Percentiles rank a stretch among this genome's conserved stretches.
These are phyloP conservation scores for Cheilosia vulpina DNA, from an alignment of 2,888 invertebrate species.

Conservation along the genomic window DNA sequence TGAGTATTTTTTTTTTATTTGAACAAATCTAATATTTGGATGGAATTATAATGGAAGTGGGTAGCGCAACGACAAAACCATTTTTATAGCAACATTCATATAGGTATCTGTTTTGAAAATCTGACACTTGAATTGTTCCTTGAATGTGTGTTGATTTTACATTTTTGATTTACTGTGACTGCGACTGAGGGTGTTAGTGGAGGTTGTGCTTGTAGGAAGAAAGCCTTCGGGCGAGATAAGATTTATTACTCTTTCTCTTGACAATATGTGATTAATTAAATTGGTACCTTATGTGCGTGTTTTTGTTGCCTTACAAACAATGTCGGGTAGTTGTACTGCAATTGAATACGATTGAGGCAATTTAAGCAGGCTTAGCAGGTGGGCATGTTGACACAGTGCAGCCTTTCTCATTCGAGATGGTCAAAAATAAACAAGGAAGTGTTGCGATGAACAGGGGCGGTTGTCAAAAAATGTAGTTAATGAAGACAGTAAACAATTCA, in stretches of 20 bases:
- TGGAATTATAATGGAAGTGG: neutral
- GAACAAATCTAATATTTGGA: neutral
- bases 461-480: no score
- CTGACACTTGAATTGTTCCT: conserved; percentile 41
- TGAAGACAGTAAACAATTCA: no score
- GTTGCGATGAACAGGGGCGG: no score
- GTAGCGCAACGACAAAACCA: conserved; percentile 16
- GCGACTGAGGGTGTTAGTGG: neutral
- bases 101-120: conserved; percentile 26
- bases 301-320: neutral
- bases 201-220: neutral
- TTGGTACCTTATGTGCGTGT: neutral
- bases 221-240: neutral
- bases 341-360: neutral
- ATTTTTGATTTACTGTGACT: conserved; percentile 20
- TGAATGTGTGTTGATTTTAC: conserved; percentile 10
- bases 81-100: conserved; percentile 1
- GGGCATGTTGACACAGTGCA: neutral
- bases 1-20: neutral
- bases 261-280: neutral
- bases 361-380: conserved; percentile 2
- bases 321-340: neutral
- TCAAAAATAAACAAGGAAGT: neutral
- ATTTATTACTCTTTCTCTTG: neutral
- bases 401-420: neutral